Base-by-base conservation (phyloP, 2,797 vertebrate species). In the Rhincodon typus region DNA sequence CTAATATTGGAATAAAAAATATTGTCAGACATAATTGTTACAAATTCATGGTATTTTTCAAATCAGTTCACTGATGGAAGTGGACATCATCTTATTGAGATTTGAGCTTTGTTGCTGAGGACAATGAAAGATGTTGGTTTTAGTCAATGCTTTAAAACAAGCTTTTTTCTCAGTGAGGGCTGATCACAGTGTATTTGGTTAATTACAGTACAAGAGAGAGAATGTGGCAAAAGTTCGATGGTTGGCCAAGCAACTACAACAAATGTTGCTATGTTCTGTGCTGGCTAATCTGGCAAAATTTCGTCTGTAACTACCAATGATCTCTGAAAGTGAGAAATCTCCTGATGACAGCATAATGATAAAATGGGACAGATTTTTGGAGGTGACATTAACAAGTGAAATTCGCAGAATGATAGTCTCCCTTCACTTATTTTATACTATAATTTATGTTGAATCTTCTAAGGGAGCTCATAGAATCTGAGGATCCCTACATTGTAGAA, bases 61-160 rank as follows among this genome's bases (percentile, higher is more conserved):
- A n/a, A 53, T 87, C 50, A 87, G 23, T 53, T 87, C 42, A 46
- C 86, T 90, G 87, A 62, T 34, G 53, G 10, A 50, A 34, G 30
- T 62, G 53, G 21, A 53, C 30, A 90, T 34, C 57, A 34, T 27
- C 53, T 53, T 53, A 27, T 50, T 23, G 87, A 62, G 50, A 50
- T 53, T 88, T 25, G 23, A 57, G 86, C 10, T 88, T 88, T 19
- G 42, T 84, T 42, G 79, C n/a, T 42, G 79, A 84, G 87, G 25
- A 38, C 62, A 66, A 93, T n/a, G 62, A 93, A 69, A 38, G 7
- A 93, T 67, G 67, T 34, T 69, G 70, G 42, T 42, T 69, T 94
- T 70, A 72, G 70, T 94, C 21, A 94, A 50, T 72, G 93, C 1
- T 27, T 94, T 94, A 67, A 50, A 94, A 94, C 67, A 94, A 38